Percentiles rank a stretch among this genome's conserved stretches.
Conservation (phyloP, 2,113 vertebrate species). For the Bothrops jararaca region DNA sequence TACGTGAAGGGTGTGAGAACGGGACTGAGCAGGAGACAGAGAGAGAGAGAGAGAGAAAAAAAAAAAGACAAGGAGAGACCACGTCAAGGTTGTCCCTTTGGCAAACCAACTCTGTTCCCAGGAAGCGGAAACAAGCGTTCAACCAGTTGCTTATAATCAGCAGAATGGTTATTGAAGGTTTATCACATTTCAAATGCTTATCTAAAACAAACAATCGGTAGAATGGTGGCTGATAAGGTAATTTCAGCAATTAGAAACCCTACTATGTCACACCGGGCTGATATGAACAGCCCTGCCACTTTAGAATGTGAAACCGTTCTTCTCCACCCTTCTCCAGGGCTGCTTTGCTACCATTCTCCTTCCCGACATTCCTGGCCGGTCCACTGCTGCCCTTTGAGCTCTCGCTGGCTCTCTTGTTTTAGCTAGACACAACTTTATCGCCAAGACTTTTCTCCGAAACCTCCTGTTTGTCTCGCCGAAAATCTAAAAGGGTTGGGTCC, state of each 20-base stretch:
- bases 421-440: not conserved
- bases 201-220: slow-evolving; percentile 77
- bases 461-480: slow-evolving; percentile 19
- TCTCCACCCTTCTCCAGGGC: slow-evolving; percentile 36
- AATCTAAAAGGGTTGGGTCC: not conserved
- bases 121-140: slow-evolving; percentile 63
- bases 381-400: slow-evolving; percentile 53
- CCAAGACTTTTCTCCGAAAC: not conserved
- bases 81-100: slow-evolving; percentile 3
- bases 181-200: slow-evolving; percentile 70
- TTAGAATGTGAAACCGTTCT: slow-evolving; percentile 49
- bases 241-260: slow-evolving; percentile 68
- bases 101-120: slow-evolving; percentile 25
- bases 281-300: slow-evolving; percentile 50
- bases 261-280: not conserved
- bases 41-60: not conserved
- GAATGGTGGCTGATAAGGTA: slow-evolving; percentile 74
- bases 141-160: slow-evolving; percentile 64
- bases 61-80: slow-evolving; percentile 26
- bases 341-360: not conserved
- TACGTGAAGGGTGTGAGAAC: not conserved
- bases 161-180: slow-evolving; percentile 66
- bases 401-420: not conserved
- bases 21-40: not conserved
- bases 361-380: not conserved